Percentiles rank a stretch among this genome's conserved stretches.
phyloP scores from a whole-genome alignment of 1,140 invertebrate genomes.

The Odontomachus brunneus region DNA sequence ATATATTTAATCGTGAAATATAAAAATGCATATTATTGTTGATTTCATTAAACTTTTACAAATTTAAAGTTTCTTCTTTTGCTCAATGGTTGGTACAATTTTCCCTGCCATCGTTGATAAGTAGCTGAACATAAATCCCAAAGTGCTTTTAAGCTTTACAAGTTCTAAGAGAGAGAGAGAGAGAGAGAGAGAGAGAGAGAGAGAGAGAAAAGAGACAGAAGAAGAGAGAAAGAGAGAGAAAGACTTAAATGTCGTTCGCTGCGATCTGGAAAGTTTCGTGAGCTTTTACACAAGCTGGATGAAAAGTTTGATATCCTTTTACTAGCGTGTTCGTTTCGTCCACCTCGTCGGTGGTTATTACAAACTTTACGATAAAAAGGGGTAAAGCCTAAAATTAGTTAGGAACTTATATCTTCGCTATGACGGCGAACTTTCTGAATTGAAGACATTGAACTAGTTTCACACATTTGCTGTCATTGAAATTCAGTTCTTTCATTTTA shows the following conservation, averaged over 20 bases:
- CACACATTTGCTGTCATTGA: not conserved
- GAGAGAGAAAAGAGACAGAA: constrained; percentile 53
- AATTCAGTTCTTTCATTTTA: too few relatives aligned
- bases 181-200: constrained; percentile 58
- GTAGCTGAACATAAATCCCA: constrained; percentile 66
- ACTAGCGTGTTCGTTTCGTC: constrained; percentile 19
- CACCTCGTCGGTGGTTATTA: constrained; percentile 39
- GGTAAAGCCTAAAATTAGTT: constrained; percentile 60
- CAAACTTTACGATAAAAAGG: constrained; percentile 62
- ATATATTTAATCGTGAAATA: constrained; percentile 43
- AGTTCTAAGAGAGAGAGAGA: constrained; percentile 68
- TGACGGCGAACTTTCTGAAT: not conserved
- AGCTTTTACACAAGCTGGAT: constrained; percentile 18
- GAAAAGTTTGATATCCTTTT: constrained; percentile 60
- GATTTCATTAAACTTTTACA: constrained; percentile 48
- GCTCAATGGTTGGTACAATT: constrained; percentile 38
- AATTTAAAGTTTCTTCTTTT: constrained; percentile 58
- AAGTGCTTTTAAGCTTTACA: constrained; percentile 79
- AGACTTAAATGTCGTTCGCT: constrained; percentile 60
- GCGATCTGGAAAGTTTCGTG: constrained; percentile 68
- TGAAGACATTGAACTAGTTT: constrained; percentile 6
- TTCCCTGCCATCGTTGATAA: constrained; percentile 52
- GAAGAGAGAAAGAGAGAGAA: constrained; percentile 56
- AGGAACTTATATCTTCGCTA: constrained; percentile 9
- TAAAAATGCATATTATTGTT: constrained; percentile 9